Evolutionary conservation across 2,888 invertebrate genomes (phyloP).

Genomic region (Nesidiocoris tenuis): DNA sequence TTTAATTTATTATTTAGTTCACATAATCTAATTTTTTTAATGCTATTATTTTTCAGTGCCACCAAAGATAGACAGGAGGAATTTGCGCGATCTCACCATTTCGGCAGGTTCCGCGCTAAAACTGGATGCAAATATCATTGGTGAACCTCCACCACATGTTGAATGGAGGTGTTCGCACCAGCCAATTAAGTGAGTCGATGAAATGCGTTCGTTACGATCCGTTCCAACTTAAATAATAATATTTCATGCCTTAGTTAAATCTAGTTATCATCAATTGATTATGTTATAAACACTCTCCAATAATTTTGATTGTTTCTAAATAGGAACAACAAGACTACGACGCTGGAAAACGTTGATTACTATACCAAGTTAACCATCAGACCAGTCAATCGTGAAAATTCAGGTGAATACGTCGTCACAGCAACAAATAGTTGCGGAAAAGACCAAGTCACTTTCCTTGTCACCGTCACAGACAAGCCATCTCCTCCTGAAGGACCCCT

Average conservation of each 20-base stretch:
- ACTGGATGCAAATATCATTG: slow-evolving; percentile 88
- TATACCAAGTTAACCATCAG: slow-evolving; percentile 82
- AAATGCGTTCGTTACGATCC: neutral
- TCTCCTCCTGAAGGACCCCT: slow-evolving; percentile 85
- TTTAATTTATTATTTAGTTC: no score
- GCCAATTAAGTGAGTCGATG: slow-evolving; percentile 66
- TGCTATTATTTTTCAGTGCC: slow-evolving; percentile 67
- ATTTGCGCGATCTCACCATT: slow-evolving; percentile 83
- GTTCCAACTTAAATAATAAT: no score
- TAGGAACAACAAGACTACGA: slow-evolving; percentile 63
- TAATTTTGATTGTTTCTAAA: no score
- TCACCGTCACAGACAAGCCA: slow-evolving; percentile 85
- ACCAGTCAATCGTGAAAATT: slow-evolving; percentile 76
- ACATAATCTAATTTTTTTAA: no score
- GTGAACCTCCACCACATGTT: slow-evolving; percentile 92
- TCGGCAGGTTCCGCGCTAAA: slow-evolving; percentile 92
- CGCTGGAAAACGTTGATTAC: slow-evolving; percentile 81
- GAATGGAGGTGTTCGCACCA: slow-evolving; percentile 88
- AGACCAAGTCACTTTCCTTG: slow-evolving; percentile 77
- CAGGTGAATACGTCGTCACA: slow-evolving; percentile 82
- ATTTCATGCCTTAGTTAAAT: no score
- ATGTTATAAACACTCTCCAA: no score
- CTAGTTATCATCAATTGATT: no score
- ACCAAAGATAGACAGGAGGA: slow-evolving; percentile 92
- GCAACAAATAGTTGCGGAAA: slow-evolving; percentile 86